Conservation (phyloP, 2,113 vertebrate species). For the Prolemur simus region DNA sequence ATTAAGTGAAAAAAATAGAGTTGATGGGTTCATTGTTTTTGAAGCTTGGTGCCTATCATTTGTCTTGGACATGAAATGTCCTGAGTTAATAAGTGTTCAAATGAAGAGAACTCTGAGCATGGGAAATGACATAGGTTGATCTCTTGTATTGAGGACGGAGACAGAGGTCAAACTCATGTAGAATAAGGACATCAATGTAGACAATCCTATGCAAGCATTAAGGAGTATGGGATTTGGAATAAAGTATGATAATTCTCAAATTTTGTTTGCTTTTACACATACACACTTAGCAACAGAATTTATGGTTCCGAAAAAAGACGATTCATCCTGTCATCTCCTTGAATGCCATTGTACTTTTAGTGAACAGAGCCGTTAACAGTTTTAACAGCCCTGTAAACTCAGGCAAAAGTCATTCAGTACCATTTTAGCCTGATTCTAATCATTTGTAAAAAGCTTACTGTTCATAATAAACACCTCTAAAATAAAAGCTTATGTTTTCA, state of each 20-base stretch:
- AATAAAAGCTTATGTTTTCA: constrained; percentile 70
- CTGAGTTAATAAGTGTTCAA: background rate
- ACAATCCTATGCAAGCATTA: background rate
- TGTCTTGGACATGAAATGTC: background rate
- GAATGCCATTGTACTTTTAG: constrained; percentile 32
- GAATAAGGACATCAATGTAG: background rate
- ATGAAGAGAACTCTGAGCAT: background rate
- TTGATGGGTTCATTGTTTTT: background rate
- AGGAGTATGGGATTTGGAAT: background rate
- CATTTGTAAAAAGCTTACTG: constrained; percentile 61
- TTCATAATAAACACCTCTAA: constrained; percentile 73
- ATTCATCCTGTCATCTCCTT: constrained; percentile 27
- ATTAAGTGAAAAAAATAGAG: background rate
- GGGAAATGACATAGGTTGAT: background rate
- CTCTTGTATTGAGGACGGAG: background rate
- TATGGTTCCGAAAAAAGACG: background rate
- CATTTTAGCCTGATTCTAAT: constrained; percentile 45
- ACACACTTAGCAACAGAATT: background rate
- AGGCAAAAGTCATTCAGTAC: constrained; percentile 38
- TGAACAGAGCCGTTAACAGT: constrained; percentile 49
- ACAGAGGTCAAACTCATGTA: background rate
- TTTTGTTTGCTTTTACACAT: background rate
- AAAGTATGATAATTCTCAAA: background rate
- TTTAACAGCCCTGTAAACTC: constrained; percentile 41
- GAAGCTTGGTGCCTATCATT: background rate